Conservation (phyloP, 2,797 vertebrate genomes). For the Paguma larvata region DNA sequence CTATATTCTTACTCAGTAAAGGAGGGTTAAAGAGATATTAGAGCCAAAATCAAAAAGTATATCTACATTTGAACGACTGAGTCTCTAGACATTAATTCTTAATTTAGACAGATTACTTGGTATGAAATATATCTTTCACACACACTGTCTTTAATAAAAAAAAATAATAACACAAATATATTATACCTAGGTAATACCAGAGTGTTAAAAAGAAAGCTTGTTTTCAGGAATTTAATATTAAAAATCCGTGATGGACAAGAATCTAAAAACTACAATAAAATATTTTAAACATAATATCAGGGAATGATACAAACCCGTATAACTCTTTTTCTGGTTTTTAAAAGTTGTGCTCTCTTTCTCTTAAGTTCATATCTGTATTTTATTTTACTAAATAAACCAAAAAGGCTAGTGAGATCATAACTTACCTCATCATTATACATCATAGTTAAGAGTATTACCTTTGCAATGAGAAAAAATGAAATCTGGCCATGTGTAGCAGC, state of each 20-base stretch:
- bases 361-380: constrained; percentile 21
- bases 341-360: not conserved
- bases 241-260: not conserved
- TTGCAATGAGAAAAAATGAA: constrained; percentile 70
- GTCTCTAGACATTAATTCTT: not conserved
- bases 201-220: not conserved
- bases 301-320: not conserved
- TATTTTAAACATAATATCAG: not conserved
- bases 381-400: not conserved
- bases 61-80: constrained; percentile 7
- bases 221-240: constrained; percentile 41
- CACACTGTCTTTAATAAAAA: not conserved
- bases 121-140: constrained; percentile 23
- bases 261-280: not conserved
- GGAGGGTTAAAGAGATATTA: not conserved
- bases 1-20: not conserved
- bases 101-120: not conserved
- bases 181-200: not conserved
- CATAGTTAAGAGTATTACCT: constrained; percentile 83
- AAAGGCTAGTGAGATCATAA: not conserved
- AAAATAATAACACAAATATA: not conserved
- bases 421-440: not conserved
- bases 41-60: not conserved
- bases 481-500: too few relatives aligned
- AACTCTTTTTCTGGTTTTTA: not conserved